Conservation (phyloP, 2,888 invertebrate species). For the Sympetrum striolatum region DNA sequence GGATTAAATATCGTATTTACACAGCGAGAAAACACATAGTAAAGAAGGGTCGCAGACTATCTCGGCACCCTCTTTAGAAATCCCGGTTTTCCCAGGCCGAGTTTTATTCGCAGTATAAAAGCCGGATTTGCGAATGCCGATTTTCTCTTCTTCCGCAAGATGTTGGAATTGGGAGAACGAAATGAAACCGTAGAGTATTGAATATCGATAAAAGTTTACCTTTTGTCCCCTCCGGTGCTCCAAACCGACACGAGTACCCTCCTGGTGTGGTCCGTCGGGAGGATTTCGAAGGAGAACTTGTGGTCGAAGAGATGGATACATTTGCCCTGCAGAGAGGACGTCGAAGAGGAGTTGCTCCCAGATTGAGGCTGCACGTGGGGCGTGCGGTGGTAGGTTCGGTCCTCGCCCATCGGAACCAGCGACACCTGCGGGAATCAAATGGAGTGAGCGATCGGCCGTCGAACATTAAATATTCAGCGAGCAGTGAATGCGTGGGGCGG, state of each 20-base stretch:
- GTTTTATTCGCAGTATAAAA: neutral
- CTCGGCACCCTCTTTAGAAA: too few species aligned
- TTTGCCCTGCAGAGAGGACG: conserved; percentile 60
- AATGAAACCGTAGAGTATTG: neutral
- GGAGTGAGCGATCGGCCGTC: neutral
- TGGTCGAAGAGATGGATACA: conserved; percentile 75
- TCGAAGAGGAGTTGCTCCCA: conserved; percentile 54
- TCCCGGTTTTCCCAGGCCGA: neutral
- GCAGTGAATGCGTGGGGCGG: neutral
- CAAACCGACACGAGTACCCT: conserved; percentile 81
- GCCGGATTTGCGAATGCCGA: neutral
- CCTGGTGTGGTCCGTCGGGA: conserved; percentile 64
- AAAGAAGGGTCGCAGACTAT: too few species aligned
- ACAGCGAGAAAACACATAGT: too few species aligned
- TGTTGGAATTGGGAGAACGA: neutral
- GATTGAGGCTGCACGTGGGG: conserved; percentile 63
- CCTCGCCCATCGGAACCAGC: conserved; percentile 63
- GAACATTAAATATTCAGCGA: conserved; percentile 40
- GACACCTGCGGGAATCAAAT: conserved; percentile 63
- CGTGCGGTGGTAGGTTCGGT: conserved; percentile 78
- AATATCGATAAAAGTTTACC: neutral
- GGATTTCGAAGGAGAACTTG: conserved; percentile 73
- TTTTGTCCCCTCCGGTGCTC: conserved; percentile 65
- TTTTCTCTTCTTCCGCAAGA: neutral
- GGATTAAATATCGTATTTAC: too few species aligned